Evolutionary conservation across 2,888 invertebrate genomes (phyloP), one percentile per base, ranked within the genome.

Genomic region (Hyppa rectilinea): DNA sequence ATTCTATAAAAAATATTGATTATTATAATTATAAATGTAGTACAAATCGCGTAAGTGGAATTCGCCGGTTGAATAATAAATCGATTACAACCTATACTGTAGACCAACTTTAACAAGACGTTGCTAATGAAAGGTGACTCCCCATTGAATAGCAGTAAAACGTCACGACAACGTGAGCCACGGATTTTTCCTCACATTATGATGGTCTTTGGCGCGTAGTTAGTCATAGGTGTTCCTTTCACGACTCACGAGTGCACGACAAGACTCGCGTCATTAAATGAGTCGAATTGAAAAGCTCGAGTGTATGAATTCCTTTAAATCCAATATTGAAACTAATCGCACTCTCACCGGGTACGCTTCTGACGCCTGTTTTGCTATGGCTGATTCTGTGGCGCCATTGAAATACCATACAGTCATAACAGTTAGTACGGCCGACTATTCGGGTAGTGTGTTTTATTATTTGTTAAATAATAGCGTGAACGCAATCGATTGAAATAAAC

Each of bases 121-220:
- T 26, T 74, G 67, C 52, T 38, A 75, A 38, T 31, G 38, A 53
- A 75, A 65, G 17, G 26, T 38, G 23, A 72, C 12, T 20, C 36
- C 38, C 23, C 9, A n/a, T 40, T 26, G n/a, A 34, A 49, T 23
- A n/a, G 17, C 4, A 49, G 31, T 70, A 49, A 14, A 40, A 62
- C 40, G 26, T 61, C 72, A 45, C 23, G 29, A 31, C 5, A 49
- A 40, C 45, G 45, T 59, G 20, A n/a, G 29, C 40, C 7, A 63
- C 34, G 40, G 74, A 49, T 74, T 47, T 63, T 40, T 40, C 34
- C 34, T 26, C 38, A 49, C 17, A 40, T 12, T 4, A 60, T 49
- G 14, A 20, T 58, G 20, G 12, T 40, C 26, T 59, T 31, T 59
- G 59, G 59, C 38, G 36, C n/a, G 14, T 55, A 29, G 17, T 43